These are phyloP conservation scores for Bradynema listronoti DNA, from an alignment of 1,140 invertebrate species.

Conservation along the genomic window DNA sequence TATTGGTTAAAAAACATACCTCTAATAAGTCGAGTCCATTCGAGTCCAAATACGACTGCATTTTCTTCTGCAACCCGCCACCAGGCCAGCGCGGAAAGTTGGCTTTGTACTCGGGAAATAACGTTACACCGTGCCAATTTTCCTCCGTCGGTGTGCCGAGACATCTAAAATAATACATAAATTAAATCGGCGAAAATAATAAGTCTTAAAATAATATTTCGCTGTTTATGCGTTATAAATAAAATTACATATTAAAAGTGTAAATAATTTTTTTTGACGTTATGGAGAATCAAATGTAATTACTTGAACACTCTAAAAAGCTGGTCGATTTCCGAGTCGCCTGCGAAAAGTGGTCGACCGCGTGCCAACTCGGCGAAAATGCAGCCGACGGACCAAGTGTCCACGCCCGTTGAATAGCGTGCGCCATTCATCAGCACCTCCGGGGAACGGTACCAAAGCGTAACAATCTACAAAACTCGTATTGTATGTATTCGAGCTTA, in stretches of 20 bases:
- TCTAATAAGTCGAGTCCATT: conserved; percentile 66
- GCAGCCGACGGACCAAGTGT: conserved; percentile 88
- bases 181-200: no score
- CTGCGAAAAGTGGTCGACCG: conserved; percentile 80
- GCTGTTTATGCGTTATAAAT: no score
- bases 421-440: conserved; percentile 84
- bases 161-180: conserved; percentile 58
- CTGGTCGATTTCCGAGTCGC: conserved; percentile 91
- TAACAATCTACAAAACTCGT: conserved; percentile 68
- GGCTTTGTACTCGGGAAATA: conserved; percentile 77
- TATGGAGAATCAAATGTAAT: no score
- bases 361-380: conserved; percentile 91
- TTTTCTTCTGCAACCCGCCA: conserved; percentile 62
- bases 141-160: conserved; percentile 78
- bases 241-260: no score
- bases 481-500: not conserved
- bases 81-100: conserved; percentile 78
- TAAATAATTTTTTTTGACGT: no score
- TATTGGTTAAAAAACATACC: conserved; percentile 59
- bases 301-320: conserved; percentile 81
- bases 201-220: no score
- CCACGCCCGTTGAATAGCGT: conserved; percentile 72
- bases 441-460: conserved; percentile 94
- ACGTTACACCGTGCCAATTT: conserved; percentile 79
- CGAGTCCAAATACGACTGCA: conserved; percentile 58